Evolutionary conservation across 2,888 invertebrate species (phyloP).

Genomic region (Temnothorax unifasciatus): DNA sequence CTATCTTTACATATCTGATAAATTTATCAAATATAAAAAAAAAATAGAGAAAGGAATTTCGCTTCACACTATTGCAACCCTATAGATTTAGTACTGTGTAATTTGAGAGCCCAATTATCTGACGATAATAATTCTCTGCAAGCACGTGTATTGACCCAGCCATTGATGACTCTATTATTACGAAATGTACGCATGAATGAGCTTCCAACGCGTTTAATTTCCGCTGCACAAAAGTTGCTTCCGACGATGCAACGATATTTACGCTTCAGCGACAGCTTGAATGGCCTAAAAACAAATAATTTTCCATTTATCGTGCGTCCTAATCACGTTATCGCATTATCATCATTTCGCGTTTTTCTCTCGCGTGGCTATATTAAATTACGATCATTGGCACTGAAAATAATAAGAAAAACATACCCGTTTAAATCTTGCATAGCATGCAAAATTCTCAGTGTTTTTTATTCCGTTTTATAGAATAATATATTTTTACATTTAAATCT

Average conservation of each 20-base stretch:
- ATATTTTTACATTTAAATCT: neutral
- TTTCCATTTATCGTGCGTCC: conserved; percentile 7
- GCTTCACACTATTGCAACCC: neutral
- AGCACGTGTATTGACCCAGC: neutral
- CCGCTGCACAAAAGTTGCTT: conserved; percentile 42
- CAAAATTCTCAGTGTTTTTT: conserved; percentile 6
- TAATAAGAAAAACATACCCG: neutral
- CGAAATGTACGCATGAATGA: conserved; percentile 33
- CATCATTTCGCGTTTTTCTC: neutral
- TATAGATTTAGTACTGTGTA: neutral
- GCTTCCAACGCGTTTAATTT: conserved; percentile 41
- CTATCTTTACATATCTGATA: neutral
- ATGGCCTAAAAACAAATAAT: conserved; percentile 28
- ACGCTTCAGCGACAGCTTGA: neutral
- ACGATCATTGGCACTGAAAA: neutral
- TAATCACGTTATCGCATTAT: conserved; percentile 26
- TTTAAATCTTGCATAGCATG: conserved; percentile 11
- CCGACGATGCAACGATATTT: neutral
- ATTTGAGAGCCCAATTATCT: conserved; percentile 19
- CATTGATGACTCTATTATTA: conserved; percentile 42
- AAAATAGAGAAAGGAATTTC: neutral
- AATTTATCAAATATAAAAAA: neutral
- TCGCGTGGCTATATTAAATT: neutral
- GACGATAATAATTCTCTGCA: conserved; percentile 15
- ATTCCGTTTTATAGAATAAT: neutral